A percentile compares a stretch with the other conserved stretches of the same genome.
Evolutionary conservation across 1,140 invertebrate genomes (phyloP).

Genomic region (Adelges cooleyi): DNA sequence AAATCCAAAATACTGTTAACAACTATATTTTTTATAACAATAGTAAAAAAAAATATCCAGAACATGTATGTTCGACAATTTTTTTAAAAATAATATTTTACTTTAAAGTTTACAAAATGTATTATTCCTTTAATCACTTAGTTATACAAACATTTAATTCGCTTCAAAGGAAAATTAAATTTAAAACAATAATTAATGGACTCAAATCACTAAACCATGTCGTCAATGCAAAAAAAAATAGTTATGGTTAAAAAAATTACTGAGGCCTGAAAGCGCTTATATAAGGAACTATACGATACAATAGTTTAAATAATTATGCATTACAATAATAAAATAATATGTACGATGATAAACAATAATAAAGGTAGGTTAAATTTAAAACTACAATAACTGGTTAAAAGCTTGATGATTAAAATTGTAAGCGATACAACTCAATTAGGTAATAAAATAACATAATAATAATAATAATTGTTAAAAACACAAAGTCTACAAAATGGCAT

Average conservation of each 20-base stretch:
- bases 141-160: slow-evolving; percentile 18
- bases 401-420: slow-evolving; percentile 7
- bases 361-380: slow-evolving; percentile 14
- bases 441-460: not conserved
- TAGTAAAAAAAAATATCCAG: slow-evolving; percentile 21
- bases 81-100: slow-evolving; percentile 12
- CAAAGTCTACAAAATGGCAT: slow-evolving; percentile 13
- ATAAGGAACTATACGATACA: slow-evolving; percentile 21
- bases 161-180: slow-evolving; percentile 5
- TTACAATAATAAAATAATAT: slow-evolving; percentile 20
- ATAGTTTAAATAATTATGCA: slow-evolving; percentile 20
- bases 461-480: slow-evolving; percentile 24
- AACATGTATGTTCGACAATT: slow-evolving; percentile 11
- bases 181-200: slow-evolving; percentile 15
- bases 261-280: slow-evolving; percentile 9
- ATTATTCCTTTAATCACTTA: slow-evolving; percentile 5
- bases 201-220: slow-evolving; percentile 25
- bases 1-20: slow-evolving; percentile 20
- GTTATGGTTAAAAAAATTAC: slow-evolving; percentile 9
- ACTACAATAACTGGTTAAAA: slow-evolving; percentile 16
- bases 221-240: slow-evolving; percentile 12
- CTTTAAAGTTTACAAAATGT: slow-evolving; percentile 15
- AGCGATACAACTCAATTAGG: slow-evolving; percentile 15
- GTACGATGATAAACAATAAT: slow-evolving; percentile 18
- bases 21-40: slow-evolving; percentile 18